These are phyloP conservation scores for Baccha elongata DNA, from an alignment of 2,888 invertebrate genomes.

Conservation along the genomic window DNA sequence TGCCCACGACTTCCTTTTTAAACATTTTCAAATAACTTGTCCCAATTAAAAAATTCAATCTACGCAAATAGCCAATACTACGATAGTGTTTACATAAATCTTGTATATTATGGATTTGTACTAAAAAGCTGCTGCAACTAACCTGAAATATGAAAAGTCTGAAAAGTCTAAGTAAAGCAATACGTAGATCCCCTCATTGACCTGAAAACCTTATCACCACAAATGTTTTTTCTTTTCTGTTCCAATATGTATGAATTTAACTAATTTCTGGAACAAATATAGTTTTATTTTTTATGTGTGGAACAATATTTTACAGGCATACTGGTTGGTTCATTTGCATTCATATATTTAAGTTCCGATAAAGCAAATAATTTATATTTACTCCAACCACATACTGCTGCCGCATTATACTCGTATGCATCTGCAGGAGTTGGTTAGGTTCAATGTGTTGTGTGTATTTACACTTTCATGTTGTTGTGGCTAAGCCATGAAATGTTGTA, in stretches of 20 bases:
- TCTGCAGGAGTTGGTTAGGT: slow-evolving; percentile 38
- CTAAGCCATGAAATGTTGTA: slow-evolving; percentile 15
- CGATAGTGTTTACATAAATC: neutral
- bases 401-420: slow-evolving; percentile 32
- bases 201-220: slow-evolving; percentile 39
- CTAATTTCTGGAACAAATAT: neutral
- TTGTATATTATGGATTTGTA: neutral
- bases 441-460: slow-evolving; percentile 23
- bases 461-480: slow-evolving; percentile 29
- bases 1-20: no score
- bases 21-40: no score
- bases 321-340: slow-evolving; percentile 16
- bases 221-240: neutral
- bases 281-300: neutral
- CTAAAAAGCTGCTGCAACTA: neutral
- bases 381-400: slow-evolving; percentile 32
- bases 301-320: neutral
- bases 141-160: neutral
- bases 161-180: neutral
- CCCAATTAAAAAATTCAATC: no score
- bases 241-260: slow-evolving; percentile 3
- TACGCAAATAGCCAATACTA: neutral
- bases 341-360: slow-evolving; percentile 49
- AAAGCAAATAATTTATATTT: slow-evolving; percentile 70
- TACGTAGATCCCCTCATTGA: slow-evolving; percentile 28